A percentile compares a stretch with the other conserved stretches of the same genome.
phyloP scores from a whole-genome alignment of 2,113 vertebrate species.

The Gobiocypris rarus region DNA sequence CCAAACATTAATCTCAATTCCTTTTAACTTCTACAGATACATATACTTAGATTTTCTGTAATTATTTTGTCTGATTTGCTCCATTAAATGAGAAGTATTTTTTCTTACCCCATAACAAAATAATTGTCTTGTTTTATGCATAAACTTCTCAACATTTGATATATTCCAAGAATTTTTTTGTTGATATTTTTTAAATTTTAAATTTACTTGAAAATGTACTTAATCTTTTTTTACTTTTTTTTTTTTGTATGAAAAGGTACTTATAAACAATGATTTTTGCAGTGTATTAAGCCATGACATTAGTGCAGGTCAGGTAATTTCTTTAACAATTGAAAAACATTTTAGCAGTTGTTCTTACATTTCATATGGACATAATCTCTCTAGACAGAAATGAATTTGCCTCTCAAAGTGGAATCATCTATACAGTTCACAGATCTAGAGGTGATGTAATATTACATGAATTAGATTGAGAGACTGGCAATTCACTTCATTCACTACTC shows the following conservation, averaged over 20 bases:
- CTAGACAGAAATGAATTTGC: constrained; percentile 6
- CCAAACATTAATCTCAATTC: neutral
- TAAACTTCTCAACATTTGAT: too few relatives aligned
- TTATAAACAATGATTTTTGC: neutral
- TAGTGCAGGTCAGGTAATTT: too few relatives aligned
- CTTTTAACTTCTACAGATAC: neutral
- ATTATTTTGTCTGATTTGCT: neutral
- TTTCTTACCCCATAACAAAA: too few relatives aligned
- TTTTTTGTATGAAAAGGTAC: neutral
- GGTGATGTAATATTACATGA: constrained; percentile 36
- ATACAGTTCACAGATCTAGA: constrained; percentile 10
- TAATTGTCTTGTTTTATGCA: too few relatives aligned
- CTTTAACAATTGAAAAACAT: neutral
- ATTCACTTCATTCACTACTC: constrained; percentile 29
- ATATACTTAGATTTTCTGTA: neutral
- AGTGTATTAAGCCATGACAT: neutral
- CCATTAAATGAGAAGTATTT: too few relatives aligned
- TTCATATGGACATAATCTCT: neutral
- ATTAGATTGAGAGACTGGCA: constrained; percentile 15
- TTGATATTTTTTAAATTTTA: neutral
- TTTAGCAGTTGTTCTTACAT: neutral
- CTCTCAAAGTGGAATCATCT: constrained; percentile 13
- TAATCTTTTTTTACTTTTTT: neutral
- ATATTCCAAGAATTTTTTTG: neutral
- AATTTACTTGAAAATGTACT: too few relatives aligned